Evolutionary conservation across 1,140 invertebrate species (phyloP).

Genomic region (Palaemon carinicauda): DNA sequence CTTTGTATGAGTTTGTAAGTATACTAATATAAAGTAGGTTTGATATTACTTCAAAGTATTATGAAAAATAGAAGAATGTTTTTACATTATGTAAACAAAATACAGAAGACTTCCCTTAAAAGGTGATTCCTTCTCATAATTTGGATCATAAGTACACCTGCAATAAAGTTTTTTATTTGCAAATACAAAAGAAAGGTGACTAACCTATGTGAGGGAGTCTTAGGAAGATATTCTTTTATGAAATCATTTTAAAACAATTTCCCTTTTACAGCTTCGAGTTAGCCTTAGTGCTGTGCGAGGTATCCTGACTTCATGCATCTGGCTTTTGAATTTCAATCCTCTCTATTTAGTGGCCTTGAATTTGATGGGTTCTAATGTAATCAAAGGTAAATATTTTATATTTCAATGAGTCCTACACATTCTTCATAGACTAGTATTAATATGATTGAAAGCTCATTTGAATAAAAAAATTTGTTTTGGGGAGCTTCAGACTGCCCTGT

Average conservation of each 20-base stretch:
- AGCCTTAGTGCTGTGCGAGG: conserved; percentile 73
- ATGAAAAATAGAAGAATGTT: no score
- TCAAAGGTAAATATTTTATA: no score
- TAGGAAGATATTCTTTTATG: neutral
- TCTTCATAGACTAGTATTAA: no score
- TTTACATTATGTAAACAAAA: neutral
- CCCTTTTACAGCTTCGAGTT: conserved; percentile 74
- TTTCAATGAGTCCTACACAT: no score
- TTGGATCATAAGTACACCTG: no score
- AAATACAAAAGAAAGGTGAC: neutral
- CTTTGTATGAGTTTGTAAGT: neutral
- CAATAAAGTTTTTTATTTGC: no score
- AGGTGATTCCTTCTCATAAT: no score
- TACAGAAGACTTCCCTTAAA: neutral
- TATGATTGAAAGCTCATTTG: no score
- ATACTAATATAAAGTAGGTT: neutral
- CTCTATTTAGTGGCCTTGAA: conserved; percentile 26
- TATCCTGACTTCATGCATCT: conserved; percentile 72
- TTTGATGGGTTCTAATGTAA: neutral
- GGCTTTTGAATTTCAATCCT: conserved; percentile 69
- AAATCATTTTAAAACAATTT: neutral
- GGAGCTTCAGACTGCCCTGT: no score
- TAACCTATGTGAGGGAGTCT: neutral
- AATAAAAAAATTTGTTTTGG: no score
- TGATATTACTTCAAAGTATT: neutral